phyloP scores from a whole-genome alignment of 2,888 invertebrate genomes.

The Sylvicola cinctus region DNA sequence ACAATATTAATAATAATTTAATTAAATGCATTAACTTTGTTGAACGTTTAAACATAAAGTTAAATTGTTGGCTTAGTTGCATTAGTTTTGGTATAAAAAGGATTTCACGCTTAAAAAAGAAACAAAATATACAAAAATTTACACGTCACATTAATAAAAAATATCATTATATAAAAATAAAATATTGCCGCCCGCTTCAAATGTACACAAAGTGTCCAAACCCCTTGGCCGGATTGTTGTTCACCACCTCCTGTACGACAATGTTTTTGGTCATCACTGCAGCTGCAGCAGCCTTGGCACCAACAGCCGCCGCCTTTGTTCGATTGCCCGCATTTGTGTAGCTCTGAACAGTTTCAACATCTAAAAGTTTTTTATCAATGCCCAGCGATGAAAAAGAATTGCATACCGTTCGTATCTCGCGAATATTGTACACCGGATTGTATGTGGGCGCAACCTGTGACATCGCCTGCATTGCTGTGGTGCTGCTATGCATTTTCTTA shows the following conservation, averaged over 20 bases:
- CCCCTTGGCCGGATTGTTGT: slow-evolving; percentile 23
- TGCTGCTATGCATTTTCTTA: slow-evolving; percentile 10
- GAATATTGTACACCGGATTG: slow-evolving; percentile 25
- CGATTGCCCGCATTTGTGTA: slow-evolving; percentile 5
- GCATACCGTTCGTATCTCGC: slow-evolving; percentile 22
- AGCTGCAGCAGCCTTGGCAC: no score
- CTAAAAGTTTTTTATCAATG: slow-evolving; percentile 23
- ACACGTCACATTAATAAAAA: no score
- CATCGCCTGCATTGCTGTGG: background rate
- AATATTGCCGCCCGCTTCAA: slow-evolving; percentile 11
- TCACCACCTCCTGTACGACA: slow-evolving; percentile 16
- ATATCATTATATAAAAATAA: no score
- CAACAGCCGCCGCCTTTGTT: background rate
- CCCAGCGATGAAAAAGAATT: slow-evolving; percentile 25
- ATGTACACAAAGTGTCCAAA: slow-evolving; percentile 25
- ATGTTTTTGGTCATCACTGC: background rate
- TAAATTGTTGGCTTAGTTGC: no score
- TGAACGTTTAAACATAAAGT: no score
- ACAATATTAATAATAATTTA: no score
- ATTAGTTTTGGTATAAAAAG: no score
- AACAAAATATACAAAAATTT: no score
- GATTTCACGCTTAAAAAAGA: no score
- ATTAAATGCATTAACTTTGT: no score
- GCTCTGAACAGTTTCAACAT: slow-evolving; percentile 16
- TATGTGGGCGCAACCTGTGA: slow-evolving; percentile 10